Conservation (phyloP, 2,113 vertebrate genomes). For the Crotophaga sulcirostris region DNA sequence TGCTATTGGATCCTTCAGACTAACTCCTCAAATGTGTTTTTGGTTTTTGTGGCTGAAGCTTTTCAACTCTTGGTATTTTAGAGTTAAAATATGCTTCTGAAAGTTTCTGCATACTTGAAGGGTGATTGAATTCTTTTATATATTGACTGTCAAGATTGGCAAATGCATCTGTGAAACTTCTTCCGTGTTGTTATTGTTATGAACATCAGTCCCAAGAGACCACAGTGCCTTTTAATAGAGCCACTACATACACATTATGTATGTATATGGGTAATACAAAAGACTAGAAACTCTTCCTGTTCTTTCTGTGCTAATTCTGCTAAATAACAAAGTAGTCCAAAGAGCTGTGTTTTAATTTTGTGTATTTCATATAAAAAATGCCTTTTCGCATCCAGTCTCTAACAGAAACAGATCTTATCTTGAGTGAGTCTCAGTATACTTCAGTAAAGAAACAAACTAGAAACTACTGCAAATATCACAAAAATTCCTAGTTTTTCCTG, state of each 20-base stretch:
- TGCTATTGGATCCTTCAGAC: background rate
- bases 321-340: background rate
- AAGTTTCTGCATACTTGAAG: background rate
- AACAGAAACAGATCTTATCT: background rate
- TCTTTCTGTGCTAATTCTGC: background rate
- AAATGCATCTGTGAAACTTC: background rate
- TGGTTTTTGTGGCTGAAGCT: background rate
- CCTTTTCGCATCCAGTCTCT: background rate
- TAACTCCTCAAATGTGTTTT: background rate
- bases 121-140: background rate
- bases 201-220: background rate
- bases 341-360: background rate
- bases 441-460: background rate
- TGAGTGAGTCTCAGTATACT: background rate
- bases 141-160: conserved; percentile 21
- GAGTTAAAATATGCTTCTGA: background rate
- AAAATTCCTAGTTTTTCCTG: background rate
- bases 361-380: background rate
- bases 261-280: background rate
- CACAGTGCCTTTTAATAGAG: background rate
- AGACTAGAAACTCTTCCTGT: background rate
- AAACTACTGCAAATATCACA: background rate
- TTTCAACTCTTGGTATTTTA: background rate
- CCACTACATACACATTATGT: background rate
- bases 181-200: background rate